Conservation (phyloP, 92 coral and sea anemone genomes). For the Umimayanthus chanpuru region DNA sequence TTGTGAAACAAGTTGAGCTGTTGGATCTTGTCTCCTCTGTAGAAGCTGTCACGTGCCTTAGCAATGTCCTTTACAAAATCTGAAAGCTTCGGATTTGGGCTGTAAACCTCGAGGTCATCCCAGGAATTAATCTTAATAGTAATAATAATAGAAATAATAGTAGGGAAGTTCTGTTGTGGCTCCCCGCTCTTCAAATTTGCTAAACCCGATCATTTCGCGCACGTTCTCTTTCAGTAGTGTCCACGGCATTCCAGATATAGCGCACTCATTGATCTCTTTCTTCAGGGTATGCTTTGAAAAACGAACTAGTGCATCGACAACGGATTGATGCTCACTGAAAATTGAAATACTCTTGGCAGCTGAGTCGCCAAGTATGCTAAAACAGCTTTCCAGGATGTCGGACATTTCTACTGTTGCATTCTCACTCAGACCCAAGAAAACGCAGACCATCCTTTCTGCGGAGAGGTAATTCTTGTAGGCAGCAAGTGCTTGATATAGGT, state of each 20-base stretch:
- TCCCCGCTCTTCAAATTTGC: constrained; percentile 50
- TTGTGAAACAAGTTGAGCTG: constrained; percentile 55
- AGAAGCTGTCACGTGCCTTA: constrained; percentile 53
- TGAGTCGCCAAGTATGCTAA: constrained; percentile 59
- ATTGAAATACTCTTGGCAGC: constrained; percentile 58
- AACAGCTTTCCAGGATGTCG: constrained; percentile 62
- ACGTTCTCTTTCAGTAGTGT: constrained; percentile 42
- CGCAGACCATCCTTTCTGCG: constrained; percentile 56
- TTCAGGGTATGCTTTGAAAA: constrained; percentile 45
- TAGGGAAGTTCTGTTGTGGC: constrained; percentile 66
- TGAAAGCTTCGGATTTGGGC: constrained; percentile 56
- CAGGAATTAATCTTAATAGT: constrained; percentile 53
- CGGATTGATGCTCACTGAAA: constrained; percentile 46
- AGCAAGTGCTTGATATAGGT: constrained; percentile 57
- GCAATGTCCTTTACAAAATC: constrained; percentile 26
- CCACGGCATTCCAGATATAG: constrained; percentile 52
- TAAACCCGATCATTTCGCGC: constrained; percentile 55
- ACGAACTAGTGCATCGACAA: constrained; percentile 37
- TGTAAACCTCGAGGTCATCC: constrained; percentile 65
- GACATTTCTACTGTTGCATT: constrained; percentile 56
- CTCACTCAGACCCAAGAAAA: constrained; percentile 53
- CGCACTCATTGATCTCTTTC: constrained; percentile 52
- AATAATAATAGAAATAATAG: too few relatives aligned
- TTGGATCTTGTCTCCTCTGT: constrained; percentile 60
- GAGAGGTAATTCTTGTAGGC: constrained; percentile 50